Evolutionary conservation across 2,888 invertebrate genomes (phyloP), one percentile per base, ranked within the genome.

Genomic region (Campopleginae sp.): DNA sequence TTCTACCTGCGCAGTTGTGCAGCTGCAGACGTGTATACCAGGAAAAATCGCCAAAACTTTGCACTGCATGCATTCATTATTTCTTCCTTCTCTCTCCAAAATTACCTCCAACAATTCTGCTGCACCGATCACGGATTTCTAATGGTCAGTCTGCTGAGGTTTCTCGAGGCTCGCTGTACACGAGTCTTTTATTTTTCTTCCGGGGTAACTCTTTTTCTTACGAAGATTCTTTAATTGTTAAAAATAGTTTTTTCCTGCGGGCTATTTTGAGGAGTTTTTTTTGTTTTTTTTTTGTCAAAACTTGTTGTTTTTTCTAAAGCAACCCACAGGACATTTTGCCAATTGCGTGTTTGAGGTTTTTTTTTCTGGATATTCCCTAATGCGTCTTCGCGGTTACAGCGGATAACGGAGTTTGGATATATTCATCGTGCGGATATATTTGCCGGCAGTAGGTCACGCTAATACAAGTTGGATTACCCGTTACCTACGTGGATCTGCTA

Each of bases 401-500:
- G n/a, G n/a, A 6, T 38, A 17, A 7, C 51, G 6, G 51, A 33
- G 19, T 38, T 65, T 17, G 8, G 19, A 51, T n/a, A 51, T n/a
- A 65, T 38, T 65, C 65, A 19, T 65, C 8, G 38, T 65, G n/a
- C n/a, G 38, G 33, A 65, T 65, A 19, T 38, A n/a, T 65, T 65
- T 7, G 33, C 44, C 19, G 17, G 46, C 31, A 68, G 33, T 74
- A 48, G 68, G 74, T 61, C 74, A 75, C 54, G 65, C 78, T 78
- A 72, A 74, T 58, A 74, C 12, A 78, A 66, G 68, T 74, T 68
- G 42, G 72, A 19, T 68, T 75, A 85, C 54, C 78, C 85, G 68
- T 82, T 75, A 85, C 74, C 81, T 75, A 75, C 70, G 78, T 71
- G 74, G 48, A 38, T 48, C 31, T 8, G 38, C 14, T 38, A 31